phyloP scores from a whole-genome alignment of 2,888 invertebrate genomes.

The Idaea aversata region DNA sequence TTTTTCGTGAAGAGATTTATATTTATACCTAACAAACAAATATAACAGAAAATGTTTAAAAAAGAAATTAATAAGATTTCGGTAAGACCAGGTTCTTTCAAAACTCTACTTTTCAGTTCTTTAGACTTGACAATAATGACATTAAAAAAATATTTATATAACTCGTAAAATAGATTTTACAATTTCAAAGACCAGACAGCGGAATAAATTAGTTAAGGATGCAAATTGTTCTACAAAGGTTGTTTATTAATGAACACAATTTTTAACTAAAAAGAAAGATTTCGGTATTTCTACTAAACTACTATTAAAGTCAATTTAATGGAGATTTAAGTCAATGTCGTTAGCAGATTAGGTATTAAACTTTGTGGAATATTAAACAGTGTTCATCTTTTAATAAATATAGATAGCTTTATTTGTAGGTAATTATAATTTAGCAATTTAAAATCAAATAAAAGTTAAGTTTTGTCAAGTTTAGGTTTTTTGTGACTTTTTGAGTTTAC shows the following conservation, averaged over 20 bases:
- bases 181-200: conserved; percentile 13
- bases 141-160: not conserved
- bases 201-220: conserved; percentile 47
- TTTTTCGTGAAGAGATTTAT: too few relatives aligned
- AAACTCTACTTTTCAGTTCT: conserved; percentile 5
- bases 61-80: too few relatives aligned
- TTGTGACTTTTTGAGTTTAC: too few relatives aligned
- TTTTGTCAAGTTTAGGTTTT: too few relatives aligned
- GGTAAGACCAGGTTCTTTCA: too few relatives aligned
- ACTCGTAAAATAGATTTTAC: not conserved
- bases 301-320: not conserved
- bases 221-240: conserved; percentile 39
- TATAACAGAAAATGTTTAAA: too few relatives aligned
- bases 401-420: too few relatives aligned
- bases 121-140: not conserved
- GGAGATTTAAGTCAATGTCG: not conserved
- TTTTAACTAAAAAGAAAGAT: not conserved
- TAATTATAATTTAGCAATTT: too few relatives aligned
- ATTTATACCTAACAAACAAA: too few relatives aligned
- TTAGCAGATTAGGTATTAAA: not conserved
- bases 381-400: not conserved
- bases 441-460: too few relatives aligned
- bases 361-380: too few relatives aligned
- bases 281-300: not conserved
- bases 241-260: conserved; percentile 43